Percentiles rank a stretch among this genome's conserved stretches.
phyloP scores from a whole-genome alignment of 1,140 invertebrate genomes.

The Branchinecta lindahli region DNA sequence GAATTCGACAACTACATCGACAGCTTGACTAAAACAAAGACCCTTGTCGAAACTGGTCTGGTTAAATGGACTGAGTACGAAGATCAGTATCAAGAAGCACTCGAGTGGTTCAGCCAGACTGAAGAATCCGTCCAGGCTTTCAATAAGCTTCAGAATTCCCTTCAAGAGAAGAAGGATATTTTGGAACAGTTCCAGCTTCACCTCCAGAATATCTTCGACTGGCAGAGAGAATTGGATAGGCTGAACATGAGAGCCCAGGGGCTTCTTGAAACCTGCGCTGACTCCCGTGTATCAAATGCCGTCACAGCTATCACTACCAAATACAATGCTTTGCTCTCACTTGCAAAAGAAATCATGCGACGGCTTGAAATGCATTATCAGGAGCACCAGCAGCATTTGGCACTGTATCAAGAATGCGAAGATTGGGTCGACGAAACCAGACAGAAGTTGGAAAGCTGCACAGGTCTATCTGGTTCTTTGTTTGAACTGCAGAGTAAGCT shows the following conservation, averaged over 20 bases:
- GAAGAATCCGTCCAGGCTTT: slow-evolving; percentile 73
- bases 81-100: slow-evolving; percentile 74
- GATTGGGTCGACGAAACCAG: slow-evolving; percentile 75
- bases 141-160: slow-evolving; percentile 71
- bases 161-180: slow-evolving; percentile 74
- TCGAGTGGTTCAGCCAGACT: slow-evolving; percentile 72
- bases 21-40: slow-evolving; percentile 57
- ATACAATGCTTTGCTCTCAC: slow-evolving; percentile 75
- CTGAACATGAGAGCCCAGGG: slow-evolving; percentile 82
- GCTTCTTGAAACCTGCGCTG: slow-evolving; percentile 74
- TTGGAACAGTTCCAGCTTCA: slow-evolving; percentile 79
- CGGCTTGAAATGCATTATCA: slow-evolving; percentile 76
- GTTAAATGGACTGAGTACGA: slow-evolving; percentile 92
- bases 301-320: slow-evolving; percentile 85
- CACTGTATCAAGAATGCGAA: slow-evolving; percentile 73
- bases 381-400: slow-evolving; percentile 42
- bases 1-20: slow-evolving; percentile 39
- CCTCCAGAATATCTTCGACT: slow-evolving; percentile 76
- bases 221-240: slow-evolving; percentile 78
- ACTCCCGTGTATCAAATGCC: slow-evolving; percentile 80
- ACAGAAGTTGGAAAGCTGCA: slow-evolving; percentile 54
- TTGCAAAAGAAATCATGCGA: slow-evolving; percentile 85
- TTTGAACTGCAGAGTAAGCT: slow-evolving; percentile 67
- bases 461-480: slow-evolving; percentile 53
- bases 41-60: slow-evolving; percentile 63